Conservation (phyloP, 1,140 invertebrate genomes). For the Holcopasites calliopsidis region DNA sequence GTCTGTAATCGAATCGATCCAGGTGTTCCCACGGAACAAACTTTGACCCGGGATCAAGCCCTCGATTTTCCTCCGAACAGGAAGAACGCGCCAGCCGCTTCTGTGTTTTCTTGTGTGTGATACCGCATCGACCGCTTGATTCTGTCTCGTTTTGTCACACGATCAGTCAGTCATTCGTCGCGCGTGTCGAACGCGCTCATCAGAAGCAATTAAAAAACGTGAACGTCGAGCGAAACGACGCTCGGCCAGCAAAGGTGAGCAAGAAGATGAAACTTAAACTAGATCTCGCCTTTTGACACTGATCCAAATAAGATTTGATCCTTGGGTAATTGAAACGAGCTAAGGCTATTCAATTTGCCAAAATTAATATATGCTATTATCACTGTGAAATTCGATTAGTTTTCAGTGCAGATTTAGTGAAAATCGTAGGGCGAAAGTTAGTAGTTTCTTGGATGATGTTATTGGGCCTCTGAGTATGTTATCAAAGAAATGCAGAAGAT, state of each 20-base stretch:
- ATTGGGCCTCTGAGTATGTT: too few species aligned
- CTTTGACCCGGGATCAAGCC: constrained; percentile 18
- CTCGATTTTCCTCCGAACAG: neutral
- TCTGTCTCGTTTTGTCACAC: neutral
- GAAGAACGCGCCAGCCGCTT: neutral
- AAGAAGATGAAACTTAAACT: constrained; percentile 16
- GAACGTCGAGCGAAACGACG: constrained; percentile 42
- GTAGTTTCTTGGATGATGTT: too few species aligned
- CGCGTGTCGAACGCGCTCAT: neutral
- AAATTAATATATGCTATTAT: too few species aligned
- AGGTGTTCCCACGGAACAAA: neutral
- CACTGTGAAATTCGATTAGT: too few species aligned
- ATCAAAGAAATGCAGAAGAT: neutral
- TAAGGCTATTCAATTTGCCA: too few species aligned
- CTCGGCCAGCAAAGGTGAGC: constrained; percentile 42
- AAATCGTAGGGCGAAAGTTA: too few species aligned
- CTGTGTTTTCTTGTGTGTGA: neutral
- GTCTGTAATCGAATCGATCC: neutral
- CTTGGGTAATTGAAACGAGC: too few species aligned
- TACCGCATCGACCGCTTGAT: neutral
- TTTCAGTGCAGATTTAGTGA: too few species aligned
- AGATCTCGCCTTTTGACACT: neutral
- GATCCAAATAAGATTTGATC: neutral
- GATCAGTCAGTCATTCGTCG: neutral
- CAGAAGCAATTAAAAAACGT: neutral